These are phyloP conservation scores for Drosophila picticornis DNA, from an alignment of 2,888 invertebrate genomes.

Conservation along the genomic window DNA sequence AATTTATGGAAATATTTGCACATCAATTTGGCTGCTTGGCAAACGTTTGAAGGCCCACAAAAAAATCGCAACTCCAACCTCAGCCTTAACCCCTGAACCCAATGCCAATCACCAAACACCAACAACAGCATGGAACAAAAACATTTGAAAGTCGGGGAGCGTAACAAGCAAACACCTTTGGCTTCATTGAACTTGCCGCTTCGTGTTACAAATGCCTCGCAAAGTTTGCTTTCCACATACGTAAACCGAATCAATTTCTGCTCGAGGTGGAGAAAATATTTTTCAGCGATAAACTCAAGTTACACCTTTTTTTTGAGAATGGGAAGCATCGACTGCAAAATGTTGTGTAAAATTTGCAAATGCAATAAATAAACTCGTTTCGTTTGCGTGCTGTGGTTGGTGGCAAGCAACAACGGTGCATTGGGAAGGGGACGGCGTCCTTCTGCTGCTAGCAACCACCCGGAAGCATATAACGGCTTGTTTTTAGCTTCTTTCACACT, in stretches of 20 bases:
- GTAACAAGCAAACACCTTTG: constrained; percentile 69
- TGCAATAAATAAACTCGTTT: constrained; percentile 82
- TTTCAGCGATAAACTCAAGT: constrained; percentile 74
- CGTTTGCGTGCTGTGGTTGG: constrained; percentile 58
- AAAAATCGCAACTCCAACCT: constrained; percentile 9
- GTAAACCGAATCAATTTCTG: constrained; percentile 74
- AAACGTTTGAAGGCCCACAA: neutral
- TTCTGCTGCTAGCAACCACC: constrained; percentile 47
- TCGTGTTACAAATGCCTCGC: constrained; percentile 68
- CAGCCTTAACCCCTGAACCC: neutral
- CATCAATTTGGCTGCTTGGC: constrained; percentile 70
- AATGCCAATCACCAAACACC: constrained; percentile 51
- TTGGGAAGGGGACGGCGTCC: neutral
- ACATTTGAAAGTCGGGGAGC: constrained; percentile 17
- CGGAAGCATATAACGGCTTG: constrained; percentile 65
- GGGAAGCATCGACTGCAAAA: constrained; percentile 66
- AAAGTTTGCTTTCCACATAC: constrained; percentile 63
- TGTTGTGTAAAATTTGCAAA: constrained; percentile 81
- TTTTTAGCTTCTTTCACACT: constrained; percentile 58
- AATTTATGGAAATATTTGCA: constrained; percentile 80
- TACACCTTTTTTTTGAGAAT: constrained; percentile 62
- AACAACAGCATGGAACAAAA: constrained; percentile 13
- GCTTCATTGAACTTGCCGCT: constrained; percentile 79
- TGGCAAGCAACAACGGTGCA: constrained; percentile 1
- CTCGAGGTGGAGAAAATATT: constrained; percentile 38